Evolutionary conservation across 1,140 invertebrate genomes (phyloP), one percentile per base, ranked within the genome.

Genomic region (Chironomus striatipennis): DNA sequence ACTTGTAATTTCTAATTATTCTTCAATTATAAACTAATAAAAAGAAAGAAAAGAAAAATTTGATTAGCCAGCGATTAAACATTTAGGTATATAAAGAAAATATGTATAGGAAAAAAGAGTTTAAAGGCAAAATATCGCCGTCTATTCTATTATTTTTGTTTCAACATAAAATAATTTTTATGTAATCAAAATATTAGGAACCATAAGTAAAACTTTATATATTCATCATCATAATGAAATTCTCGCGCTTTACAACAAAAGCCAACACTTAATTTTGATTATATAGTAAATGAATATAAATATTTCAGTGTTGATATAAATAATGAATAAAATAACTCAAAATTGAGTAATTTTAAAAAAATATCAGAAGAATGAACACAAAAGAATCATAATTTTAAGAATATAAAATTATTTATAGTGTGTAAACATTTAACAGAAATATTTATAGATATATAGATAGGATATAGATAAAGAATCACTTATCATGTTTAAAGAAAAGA

Each of bases 101-200:
- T 57, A 57, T 57, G 12, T 57, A 57, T 57, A n/a, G 12, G 47
- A 4, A 57, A 57, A 57, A 47, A 34, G 24, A 34, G 24, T 34
- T 34, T 34, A 34, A 34, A 34, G 24, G 24, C 24, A 34, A 57
- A 57, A 12, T 57, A 57, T 57, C 47, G 47, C 47, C 47, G 47
- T 57, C 47, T 57, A 57, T 57, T 57, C 47, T 57, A 57, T n/a
- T 57, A 57, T 57, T 57, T 57, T 57, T 57, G 47, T n/a, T n/a
- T 57, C 47, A 57, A 57, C 47, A 57, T 5, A 57, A 57, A 57
- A 57, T 34, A 34, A 34, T 34, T 34, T 34, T 34, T n/a, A n/a
- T n/a, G n/a, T n/a, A n/a, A n/a, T n/a, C n/a, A n/a, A n/a, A n/a
- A n/a, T n/a, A n/a, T n/a, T n/a, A n/a, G n/a, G n/a, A n/a, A n/a